Base-by-base conservation (phyloP, 2,113 vertebrate genomes). In the Agapornis roseicollis region DNA sequence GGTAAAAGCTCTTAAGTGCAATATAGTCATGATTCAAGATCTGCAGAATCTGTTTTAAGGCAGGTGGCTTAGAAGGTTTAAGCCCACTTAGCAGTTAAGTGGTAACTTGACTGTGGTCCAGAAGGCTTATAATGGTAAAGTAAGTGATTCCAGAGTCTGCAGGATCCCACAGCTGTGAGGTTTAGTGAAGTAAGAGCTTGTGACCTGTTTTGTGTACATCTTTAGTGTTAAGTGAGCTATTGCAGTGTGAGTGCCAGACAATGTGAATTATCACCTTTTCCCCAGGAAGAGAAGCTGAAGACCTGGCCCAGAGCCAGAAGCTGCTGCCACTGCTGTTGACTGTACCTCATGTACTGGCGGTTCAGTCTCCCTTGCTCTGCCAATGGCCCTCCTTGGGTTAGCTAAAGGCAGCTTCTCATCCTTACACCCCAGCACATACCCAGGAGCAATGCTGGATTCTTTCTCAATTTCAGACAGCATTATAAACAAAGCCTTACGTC, bases 31-130 rank as follows among this genome's bases (percentile, higher is more conserved):
- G 19, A 84, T 24, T 86, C 28, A 61, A 52, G 88, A 65, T 60
- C 73, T 84, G 27, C 61, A 92, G 94, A 89, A 95, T 92, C 79
- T 60, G 35, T 81, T 85, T 70, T 82, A 58, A 89, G 60, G 61
- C 58, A 55, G 89, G 89, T 2, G 0, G 89, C 53, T 96, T 91
- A 94, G 64, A 82, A 94, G 79, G 81, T 66, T 96, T 31, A 90
- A 89, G 41, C 23, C 53, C 0, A 5, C 78, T 93, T 79, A 94
- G 86, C 4, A 5, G 27, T 87, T 82, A 76, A 94, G 84, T 50
- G 52, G 61, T 73, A 65, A 85, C 56, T 66, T 96, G 91, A 53
- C 87, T 91, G 70, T 47, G 74, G 61, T 94, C 80, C 39, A 78
- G 82, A 77, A 93, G 80, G 58, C 74, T 94, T 85, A 61, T 2